Base-by-base conservation (phyloP, 2,113 vertebrate species). In the Hypomesus transpacificus region DNA sequence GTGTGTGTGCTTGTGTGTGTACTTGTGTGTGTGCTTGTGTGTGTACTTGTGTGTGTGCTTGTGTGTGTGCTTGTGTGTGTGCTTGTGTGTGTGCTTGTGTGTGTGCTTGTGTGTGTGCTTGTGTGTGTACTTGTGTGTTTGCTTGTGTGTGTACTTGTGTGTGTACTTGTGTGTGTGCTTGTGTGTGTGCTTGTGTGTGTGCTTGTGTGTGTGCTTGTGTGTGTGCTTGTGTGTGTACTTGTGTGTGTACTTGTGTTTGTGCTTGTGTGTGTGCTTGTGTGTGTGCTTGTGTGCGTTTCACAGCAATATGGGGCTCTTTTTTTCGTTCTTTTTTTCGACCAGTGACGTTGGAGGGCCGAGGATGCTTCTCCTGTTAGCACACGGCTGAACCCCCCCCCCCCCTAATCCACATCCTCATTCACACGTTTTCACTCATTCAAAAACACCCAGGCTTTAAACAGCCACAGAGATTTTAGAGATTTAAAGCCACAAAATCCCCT, bases 401-500 rank as follows among this genome's bases (percentile, higher is more conserved):
- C 20, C 59, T 22, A 9, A 61, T 9, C 46, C 64, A 52, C 34
- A 61, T 16, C 22, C 24, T 18, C 60, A 62, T 21, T 22, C 64
- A 66, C 18, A 66, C 64, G 20, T 11, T 22, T 4, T 51, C 46
- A 71, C 71, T 70, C 65, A 72, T 59, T 34, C 39, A 76, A 72
- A 66, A 65, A n/a, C 62, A 39, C 31, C 70, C 75, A 65, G 66
- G 17, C 64, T 58, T 59, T 5, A 31, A 39, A 75, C 57, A 69
- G 26, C 7, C 77, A 39, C 39, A 2, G 39, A 52, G 46, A n/a
- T n/a, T n/a, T n/a, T n/a, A n/a, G 66, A 83, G 80, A 86, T 86
- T 86, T 81, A 82, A 71, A 85, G 79, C 75, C 79, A 80, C 78
- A 76, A 85, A 85, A 71, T 70, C 46, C 76, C 79, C 70, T 79